Evolutionary conservation across 2,113 vertebrate genomes (phyloP).

Genomic region (Salvelinus sp.): DNA sequence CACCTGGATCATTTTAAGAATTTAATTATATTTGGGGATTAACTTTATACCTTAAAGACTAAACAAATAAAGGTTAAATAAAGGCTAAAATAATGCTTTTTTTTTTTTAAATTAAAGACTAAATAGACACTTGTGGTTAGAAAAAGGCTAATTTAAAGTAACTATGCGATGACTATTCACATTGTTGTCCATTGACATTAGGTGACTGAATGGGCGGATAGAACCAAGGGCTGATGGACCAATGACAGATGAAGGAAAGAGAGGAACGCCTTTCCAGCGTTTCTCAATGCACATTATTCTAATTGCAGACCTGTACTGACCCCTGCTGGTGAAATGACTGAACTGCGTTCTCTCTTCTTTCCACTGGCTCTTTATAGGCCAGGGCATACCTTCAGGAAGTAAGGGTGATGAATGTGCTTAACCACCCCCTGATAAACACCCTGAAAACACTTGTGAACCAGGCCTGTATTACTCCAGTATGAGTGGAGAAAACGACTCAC

Average conservation of each 20-base stretch:
- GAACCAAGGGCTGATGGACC: neutral
- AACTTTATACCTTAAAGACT: too few species aligned
- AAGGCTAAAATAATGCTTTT: neutral
- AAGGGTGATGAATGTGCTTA: too few species aligned
- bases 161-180: neutral
- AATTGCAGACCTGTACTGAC: conserved; percentile 57
- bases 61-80: neutral
- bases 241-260: neutral
- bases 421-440: too few species aligned
- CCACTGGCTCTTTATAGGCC: too few species aligned
- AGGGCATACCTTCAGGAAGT: too few species aligned
- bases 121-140: conserved; percentile 6
- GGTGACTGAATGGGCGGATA: neutral
- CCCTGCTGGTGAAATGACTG: conserved; percentile 61
- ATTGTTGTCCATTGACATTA: neutral
- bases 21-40: neutral
- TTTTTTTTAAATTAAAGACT: neutral
- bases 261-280: neutral
- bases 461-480: too few species aligned
- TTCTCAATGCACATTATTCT: neutral
- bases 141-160: neutral
- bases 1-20: conserved; percentile 16
- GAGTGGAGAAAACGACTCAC: too few species aligned
- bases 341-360: too few species aligned
- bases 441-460: too few species aligned